Conservation (phyloP, 2,888 invertebrate species). For the Agrilus cyanescens region DNA sequence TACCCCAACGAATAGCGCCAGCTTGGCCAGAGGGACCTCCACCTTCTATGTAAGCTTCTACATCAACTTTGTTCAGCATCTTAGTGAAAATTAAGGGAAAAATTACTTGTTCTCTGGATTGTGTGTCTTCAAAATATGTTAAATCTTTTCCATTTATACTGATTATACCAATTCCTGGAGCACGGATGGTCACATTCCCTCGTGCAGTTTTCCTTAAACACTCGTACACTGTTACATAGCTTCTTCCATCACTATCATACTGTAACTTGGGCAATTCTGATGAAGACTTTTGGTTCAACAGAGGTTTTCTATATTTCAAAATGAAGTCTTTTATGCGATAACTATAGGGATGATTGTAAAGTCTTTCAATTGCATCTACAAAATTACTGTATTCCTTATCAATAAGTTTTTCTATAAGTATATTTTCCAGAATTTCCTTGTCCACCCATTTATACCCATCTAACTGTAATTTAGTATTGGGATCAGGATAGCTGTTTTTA, state of each 20-base stretch:
- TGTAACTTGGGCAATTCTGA: constrained; percentile 54
- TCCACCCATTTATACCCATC: constrained; percentile 52
- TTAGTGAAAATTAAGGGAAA: constrained; percentile 76
- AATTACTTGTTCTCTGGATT: constrained; percentile 66
- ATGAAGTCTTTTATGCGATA: constrained; percentile 61
- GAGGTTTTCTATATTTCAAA: constrained; percentile 50
- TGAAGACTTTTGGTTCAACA: constrained; percentile 46
- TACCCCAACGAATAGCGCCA: constrained; percentile 81
- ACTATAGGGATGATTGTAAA: constrained; percentile 60
- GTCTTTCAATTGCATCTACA: constrained; percentile 55
- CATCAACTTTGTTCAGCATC: constrained; percentile 66
- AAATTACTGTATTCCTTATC: constrained; percentile 64
- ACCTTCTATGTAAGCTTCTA: constrained; percentile 62
- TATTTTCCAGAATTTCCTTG: constrained; percentile 51
- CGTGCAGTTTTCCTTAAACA: constrained; percentile 59
- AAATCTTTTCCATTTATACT: constrained; percentile 71
- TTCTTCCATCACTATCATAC: constrained; percentile 57
- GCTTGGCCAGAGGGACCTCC: constrained; percentile 73
- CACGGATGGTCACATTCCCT: constrained; percentile 67
- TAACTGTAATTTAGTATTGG: constrained; percentile 43
- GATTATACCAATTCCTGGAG: constrained; percentile 74
- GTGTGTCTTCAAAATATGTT: constrained; percentile 59
- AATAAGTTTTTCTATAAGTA: constrained; percentile 53
- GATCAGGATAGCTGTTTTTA: constrained; percentile 49
- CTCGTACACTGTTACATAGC: constrained; percentile 60